These are phyloP conservation scores for Dromaius novaehollandiae DNA, from an alignment of 2,113 vertebrate genomes.

Conservation along the genomic window DNA sequence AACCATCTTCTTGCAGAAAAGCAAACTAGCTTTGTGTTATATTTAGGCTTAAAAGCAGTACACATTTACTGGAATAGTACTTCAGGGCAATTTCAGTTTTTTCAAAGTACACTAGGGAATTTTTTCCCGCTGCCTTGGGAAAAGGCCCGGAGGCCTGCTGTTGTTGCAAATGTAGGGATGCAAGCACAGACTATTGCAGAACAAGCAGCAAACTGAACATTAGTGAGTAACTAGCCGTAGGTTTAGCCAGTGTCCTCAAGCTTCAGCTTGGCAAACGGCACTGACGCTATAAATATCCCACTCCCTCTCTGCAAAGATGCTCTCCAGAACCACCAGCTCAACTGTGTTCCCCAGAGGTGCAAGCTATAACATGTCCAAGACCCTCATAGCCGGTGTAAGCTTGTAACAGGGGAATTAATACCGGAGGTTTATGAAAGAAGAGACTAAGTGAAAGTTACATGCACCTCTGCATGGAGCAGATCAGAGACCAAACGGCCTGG, in stretches of 20 bases:
- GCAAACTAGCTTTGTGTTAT: not conserved
- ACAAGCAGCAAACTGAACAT: not conserved
- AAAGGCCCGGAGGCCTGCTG: not conserved
- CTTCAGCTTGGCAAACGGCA: not conserved
- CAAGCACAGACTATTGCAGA: not conserved
- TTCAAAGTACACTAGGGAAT: not conserved
- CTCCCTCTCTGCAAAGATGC: not conserved
- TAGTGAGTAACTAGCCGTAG: not conserved
- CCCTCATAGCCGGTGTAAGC: not conserved
- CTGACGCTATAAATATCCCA: not conserved
- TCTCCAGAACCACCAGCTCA: not conserved
- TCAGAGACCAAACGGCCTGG: not conserved
- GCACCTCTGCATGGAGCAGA: accelerated
- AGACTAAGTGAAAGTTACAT: not conserved
- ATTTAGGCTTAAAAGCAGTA: not conserved
- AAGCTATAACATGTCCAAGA: not conserved
- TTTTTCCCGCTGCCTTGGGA: not conserved
- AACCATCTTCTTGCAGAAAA: not conserved
- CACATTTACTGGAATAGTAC: not conserved
- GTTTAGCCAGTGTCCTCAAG: not conserved
- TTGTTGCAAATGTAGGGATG: not conserved
- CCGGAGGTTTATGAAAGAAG: not conserved
- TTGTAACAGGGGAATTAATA: not conserved
- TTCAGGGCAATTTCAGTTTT: conserved; percentile 14
- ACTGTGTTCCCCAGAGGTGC: not conserved